A percentile compares a stretch with the other conserved stretches of the same genome.
Evolutionary conservation across 2,797 vertebrate genomes (phyloP).

Genomic region (Cheirogaleus major): DNA sequence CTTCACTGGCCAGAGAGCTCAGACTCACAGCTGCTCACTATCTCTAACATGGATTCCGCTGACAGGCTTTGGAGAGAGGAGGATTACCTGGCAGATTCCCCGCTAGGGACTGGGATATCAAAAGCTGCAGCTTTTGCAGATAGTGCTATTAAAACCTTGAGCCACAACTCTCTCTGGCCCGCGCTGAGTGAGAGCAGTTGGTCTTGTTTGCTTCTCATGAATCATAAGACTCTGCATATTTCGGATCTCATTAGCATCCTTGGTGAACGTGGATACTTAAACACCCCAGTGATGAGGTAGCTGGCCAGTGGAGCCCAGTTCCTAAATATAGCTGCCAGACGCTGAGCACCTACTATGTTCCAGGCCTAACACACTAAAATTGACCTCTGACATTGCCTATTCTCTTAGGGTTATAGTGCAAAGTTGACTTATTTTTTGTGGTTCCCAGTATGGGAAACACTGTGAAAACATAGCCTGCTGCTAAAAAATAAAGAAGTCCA

Average conservation of each 20-base stretch:
- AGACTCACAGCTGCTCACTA: constrained; percentile 1
- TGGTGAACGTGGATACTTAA: background rate
- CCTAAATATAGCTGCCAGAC: background rate
- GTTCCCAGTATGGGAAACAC: background rate
- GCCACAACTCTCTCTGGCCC: background rate
- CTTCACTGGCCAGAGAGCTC: background rate
- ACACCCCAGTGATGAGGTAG: background rate
- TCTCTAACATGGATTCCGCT: background rate
- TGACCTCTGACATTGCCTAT: background rate
- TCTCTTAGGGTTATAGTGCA: background rate
- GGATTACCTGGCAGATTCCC: background rate
- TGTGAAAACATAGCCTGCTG: background rate
- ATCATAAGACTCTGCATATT: background rate
- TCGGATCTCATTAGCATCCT: background rate
- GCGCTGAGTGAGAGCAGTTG: background rate
- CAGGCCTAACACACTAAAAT: background rate
- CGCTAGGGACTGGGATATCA: background rate
- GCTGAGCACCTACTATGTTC: background rate
- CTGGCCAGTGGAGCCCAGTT: background rate
- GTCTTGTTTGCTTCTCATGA: background rate
- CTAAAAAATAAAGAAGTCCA: background rate
- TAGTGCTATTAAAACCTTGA: background rate
- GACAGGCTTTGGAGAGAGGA: background rate
- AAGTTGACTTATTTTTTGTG: background rate
- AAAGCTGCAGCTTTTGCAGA: constrained; percentile 35